Conservation (phyloP, 2,113 vertebrate species). For the Apodemus speciosus region DNA sequence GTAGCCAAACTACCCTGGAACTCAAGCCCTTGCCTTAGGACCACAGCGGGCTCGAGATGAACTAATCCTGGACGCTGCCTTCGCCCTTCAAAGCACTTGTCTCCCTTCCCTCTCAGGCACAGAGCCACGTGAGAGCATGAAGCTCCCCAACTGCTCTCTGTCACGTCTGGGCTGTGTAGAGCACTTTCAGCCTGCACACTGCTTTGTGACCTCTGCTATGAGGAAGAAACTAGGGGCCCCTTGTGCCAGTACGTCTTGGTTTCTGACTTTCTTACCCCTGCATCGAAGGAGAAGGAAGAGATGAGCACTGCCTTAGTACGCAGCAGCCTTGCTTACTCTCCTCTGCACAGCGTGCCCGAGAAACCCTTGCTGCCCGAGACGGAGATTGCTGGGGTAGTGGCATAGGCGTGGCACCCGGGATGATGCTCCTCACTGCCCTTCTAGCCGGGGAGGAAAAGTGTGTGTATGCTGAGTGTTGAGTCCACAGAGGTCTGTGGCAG, state of each 20-base stretch:
- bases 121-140: background rate
- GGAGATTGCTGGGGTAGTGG: background rate
- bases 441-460: background rate
- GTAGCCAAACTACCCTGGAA: background rate
- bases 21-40: background rate
- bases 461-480: background rate
- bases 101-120: background rate
- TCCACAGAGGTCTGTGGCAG: background rate
- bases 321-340: background rate
- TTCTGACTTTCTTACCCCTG: constrained; percentile 6
- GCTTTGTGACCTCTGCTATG: background rate
- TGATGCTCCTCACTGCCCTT: background rate
- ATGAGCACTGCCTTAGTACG: background rate
- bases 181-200: background rate
- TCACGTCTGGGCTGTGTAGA: background rate
- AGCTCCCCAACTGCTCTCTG: background rate
- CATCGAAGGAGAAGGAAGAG: background rate
- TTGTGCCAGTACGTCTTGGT: background rate
- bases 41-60: background rate
- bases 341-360: background rate
- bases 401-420: background rate
- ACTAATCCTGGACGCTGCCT: background rate
- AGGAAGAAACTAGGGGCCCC: background rate
- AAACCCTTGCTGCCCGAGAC: background rate
- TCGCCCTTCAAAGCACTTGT: background rate